Evolutionary conservation across 2,888 invertebrate genomes (phyloP).

Genomic region (Harpalus rubripes): DNA sequence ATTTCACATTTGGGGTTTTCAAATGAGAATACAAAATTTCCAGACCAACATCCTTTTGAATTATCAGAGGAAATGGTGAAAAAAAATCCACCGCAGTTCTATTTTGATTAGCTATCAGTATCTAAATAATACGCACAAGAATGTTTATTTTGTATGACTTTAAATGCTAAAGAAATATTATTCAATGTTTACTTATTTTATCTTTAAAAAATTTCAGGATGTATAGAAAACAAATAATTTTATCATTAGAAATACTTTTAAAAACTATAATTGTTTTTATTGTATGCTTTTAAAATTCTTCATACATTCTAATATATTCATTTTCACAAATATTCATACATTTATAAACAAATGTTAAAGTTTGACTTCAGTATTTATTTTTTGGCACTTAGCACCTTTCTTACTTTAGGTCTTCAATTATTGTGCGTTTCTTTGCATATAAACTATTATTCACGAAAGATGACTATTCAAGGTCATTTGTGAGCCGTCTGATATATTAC

Average conservation of each 20-base stretch:
- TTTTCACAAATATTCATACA: not conserved
- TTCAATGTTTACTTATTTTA: not conserved
- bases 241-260: not conserved
- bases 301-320: not conserved
- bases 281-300: slow-evolving; percentile 5
- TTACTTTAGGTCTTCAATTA: too few relatives aligned
- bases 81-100: not conserved
- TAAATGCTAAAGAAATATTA: too few relatives aligned
- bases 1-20: not conserved
- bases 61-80: not conserved
- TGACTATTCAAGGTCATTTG: too few relatives aligned
- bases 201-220: not conserved
- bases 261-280: not conserved
- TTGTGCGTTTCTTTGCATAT: too few relatives aligned
- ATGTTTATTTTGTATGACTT: not conserved
- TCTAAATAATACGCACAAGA: not conserved
- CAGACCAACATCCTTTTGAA: not conserved
- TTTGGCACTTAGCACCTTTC: too few relatives aligned
- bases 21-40: not conserved
- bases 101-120: not conserved
- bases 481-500: too few relatives aligned
- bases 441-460: too few relatives aligned
- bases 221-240: slow-evolving; percentile 6
- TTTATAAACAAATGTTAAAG: too few relatives aligned
- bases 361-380: too few relatives aligned